Conservation (phyloP, 1,140 invertebrate species). For the Streblospio benedicti region DNA sequence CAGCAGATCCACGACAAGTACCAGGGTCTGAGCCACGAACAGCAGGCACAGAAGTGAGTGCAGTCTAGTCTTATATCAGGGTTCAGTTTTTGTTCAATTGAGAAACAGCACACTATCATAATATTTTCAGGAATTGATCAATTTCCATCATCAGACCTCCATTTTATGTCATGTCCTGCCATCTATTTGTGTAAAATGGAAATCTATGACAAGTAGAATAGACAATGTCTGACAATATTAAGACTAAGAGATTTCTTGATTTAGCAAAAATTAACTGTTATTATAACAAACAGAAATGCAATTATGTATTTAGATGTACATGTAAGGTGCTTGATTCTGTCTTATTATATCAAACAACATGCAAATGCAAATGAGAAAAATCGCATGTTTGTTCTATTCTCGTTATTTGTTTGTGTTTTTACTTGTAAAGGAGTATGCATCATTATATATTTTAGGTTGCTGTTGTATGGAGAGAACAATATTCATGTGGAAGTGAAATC, state of each 20-base stretch:
- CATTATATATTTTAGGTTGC: slow-evolving; percentile 37
- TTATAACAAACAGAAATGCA: too few species aligned
- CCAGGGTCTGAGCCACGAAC: slow-evolving; percentile 31
- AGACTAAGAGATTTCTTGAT: too few species aligned
- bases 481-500: slow-evolving; percentile 54
- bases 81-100: not conserved
- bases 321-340: too few species aligned
- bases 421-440: not conserved
- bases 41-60: slow-evolving; percentile 38
- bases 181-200: too few species aligned
- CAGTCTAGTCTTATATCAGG: not conserved
- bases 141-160: not conserved
- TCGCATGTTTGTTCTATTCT: not conserved
- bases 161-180: too few species aligned
- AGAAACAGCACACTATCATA: not conserved
- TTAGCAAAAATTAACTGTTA: too few species aligned
- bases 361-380: too few species aligned
- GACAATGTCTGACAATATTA: too few species aligned
- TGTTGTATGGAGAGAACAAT: slow-evolving; percentile 50
- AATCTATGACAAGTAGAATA: too few species aligned
- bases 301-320: too few species aligned
- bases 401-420: not conserved
- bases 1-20: slow-evolving; percentile 40
- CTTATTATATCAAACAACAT: too few species aligned
- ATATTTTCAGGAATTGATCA: not conserved